phyloP scores from a whole-genome alignment of 2,888 invertebrate genomes.

The Dione juno region DNA sequence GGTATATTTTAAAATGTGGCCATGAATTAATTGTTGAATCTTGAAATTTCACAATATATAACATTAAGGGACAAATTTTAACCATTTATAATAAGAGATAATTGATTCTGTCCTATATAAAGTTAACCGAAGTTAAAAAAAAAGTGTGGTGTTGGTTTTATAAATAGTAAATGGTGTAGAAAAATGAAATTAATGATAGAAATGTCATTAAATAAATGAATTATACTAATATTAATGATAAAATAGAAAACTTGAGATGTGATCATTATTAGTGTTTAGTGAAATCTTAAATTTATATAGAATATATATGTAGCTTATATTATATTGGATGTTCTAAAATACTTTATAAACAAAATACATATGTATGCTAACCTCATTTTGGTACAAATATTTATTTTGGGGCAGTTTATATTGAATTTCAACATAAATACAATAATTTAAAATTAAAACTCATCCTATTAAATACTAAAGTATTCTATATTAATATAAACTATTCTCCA shows the following conservation, averaged over 20 bases:
- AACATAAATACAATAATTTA: not conserved
- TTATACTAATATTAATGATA: conserved; percentile 6
- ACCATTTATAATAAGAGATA: conserved; percentile 2
- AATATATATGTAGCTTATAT: not conserved
- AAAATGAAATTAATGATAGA: not conserved
- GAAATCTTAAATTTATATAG: not conserved
- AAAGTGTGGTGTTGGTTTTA: not conserved
- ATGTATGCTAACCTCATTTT: not conserved
- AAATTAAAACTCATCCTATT: not conserved
- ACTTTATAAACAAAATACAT: not conserved
- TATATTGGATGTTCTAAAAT: not conserved
- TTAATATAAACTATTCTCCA: too few relatives aligned
- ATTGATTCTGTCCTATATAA: conserved; percentile 8
- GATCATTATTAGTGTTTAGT: conserved; percentile 7
- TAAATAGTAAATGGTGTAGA: conserved; percentile 11
- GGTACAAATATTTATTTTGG: not conserved
- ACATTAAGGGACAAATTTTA: not conserved
- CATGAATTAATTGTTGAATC: conserved; percentile 5
- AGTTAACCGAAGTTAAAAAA: not conserved
- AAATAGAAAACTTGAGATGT: conserved; percentile 10
- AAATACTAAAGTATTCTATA: too few relatives aligned
- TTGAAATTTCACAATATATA: not conserved
- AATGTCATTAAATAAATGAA: not conserved
- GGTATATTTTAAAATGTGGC: conserved; percentile 1
- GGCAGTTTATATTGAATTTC: conserved; percentile 8